phyloP scores from a whole-genome alignment of 2,797 vertebrate genomes.

The Diglossa cyanea region DNA sequence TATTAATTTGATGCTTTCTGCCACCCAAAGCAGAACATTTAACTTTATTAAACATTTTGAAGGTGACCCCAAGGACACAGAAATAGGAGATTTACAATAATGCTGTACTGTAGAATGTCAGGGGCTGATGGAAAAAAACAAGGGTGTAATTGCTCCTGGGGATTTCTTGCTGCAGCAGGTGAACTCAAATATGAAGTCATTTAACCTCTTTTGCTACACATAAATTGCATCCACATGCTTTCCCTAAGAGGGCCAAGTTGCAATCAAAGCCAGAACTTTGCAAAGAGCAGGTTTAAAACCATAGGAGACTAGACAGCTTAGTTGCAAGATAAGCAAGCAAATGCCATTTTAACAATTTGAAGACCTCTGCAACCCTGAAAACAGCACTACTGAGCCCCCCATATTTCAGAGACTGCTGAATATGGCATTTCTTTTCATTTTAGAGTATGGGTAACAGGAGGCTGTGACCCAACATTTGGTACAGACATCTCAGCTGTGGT shows the following conservation, averaged over 20 bases:
- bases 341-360: neutral
- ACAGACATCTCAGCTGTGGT: neutral
- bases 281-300: neutral
- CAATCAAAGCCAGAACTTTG: slow-evolving; percentile 13
- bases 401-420: neutral
- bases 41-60: slow-evolving; percentile 16
- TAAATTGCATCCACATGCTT: slow-evolving; percentile 56
- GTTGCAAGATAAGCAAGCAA: neutral
- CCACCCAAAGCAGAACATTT: neutral
- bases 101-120: neutral
- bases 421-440: neutral
- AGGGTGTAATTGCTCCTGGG: slow-evolving; percentile 28
- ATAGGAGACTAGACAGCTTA: neutral
- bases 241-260: neutral
- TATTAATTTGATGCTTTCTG: slow-evolving; percentile 23
- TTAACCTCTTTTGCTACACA: slow-evolving; percentile 42
- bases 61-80: slow-evolving; percentile 41
- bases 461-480: neutral
- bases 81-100: slow-evolving; percentile 17
- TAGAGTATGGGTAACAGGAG: neutral
- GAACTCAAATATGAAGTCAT: slow-evolving; percentile 51
- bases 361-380: neutral
- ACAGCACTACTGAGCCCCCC: neutral
- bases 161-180: slow-evolving; percentile 41
- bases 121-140: slow-evolving; percentile 19